Evolutionary conservation across 2,113 vertebrate species (phyloP), one percentile per base, ranked within the genome.

Genomic region (Ophthalmolycus amberensis): DNA sequence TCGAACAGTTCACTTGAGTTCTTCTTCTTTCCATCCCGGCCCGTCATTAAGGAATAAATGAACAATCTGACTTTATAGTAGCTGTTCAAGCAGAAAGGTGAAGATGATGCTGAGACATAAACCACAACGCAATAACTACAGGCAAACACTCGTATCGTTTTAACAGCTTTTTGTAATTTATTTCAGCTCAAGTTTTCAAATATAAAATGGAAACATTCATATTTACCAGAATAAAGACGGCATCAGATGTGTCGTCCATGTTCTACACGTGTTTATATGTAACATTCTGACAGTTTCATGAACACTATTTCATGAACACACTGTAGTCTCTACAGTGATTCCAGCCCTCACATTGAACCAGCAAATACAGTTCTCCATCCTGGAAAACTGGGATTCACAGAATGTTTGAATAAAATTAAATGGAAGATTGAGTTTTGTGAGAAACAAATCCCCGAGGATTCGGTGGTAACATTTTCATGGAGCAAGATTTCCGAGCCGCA

Each of bases 151-250:
- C 2, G 60, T 37, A 5, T 65, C 0, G 14, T 0, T 46, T 77
- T 3, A 29, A 68, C 0, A 25, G 71, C 8, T 58, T 50, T n/a
- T 20, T 68, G 32, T 70, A 34, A 74, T 89, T 90, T 87, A 85
- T 82, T 87, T 80, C 71, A 82, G 38, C 70, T 88, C 71, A 75
- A 50, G 68, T 78, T 85, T 85, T 48, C 77, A 87, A 60, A 89
- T 90, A 87, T 82, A 89, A 90, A 89, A 87, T 63, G 81, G 80
- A 85, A 72, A 79, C 48, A 78, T 85, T 86, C 22, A 62, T 77
- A 54, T 74, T 66, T 27, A 82, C 37, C 42, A 58, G 64, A 88
- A 74, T 69, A 71, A 85, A 82, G 38, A 77, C 66, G 42, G 38
- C 67, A 44, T 73, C 59, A 70, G 48, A 15, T 32, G 83, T n/a